Evolutionary conservation across 1,140 invertebrate genomes (phyloP), one percentile per base, ranked within the genome.

Genomic region (Agrilus planipennis): DNA sequence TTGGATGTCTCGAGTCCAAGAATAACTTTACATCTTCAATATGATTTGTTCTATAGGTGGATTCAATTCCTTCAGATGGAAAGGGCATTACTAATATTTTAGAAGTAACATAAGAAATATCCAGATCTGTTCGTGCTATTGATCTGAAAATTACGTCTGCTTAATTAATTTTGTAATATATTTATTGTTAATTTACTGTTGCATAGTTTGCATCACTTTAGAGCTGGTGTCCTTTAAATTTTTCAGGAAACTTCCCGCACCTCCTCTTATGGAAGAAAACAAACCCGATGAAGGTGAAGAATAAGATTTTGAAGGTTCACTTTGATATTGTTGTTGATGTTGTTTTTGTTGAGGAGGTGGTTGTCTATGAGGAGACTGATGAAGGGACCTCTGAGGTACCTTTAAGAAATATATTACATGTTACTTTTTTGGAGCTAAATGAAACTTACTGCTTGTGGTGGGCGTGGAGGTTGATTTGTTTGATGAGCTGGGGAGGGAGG

Each of bases 181-280:
- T 20, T 17, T 35, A 11, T 20, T 20, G 32, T 23, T 45, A 34
- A 79, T 79, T 77, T 65, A 87, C 83, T 90, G 87, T 60, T 92
- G 89, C 32, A 96, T 88, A 19, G 89, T 87, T 58, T 94, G 89
- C 78, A 96, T 93, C 11, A 97, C 88, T 75, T 93, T 94, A 12
- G 79, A 84, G 5, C 91, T 94, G 1, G 91, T 94, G 56, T 97
- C 93, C 61, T 93, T 94, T 11, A 97, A 69, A 60, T 95, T 95
- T 51, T 92, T 92, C 28, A 96, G 68, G 48, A 91, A 79, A 53
- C 77, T 88, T 12, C 84, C 86, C 21, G 86, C 84, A 30, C 84
- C 85, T 18, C 85, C 86, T 52, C 76, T 79, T 3, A 90, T 67
- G 0, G 84, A 85, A 9, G 84, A 88, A 53, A 90, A 85, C 10